Evolutionary conservation across 2,797 vertebrate genomes (phyloP).

Genomic region (Xiphophorus birchmanni): DNA sequence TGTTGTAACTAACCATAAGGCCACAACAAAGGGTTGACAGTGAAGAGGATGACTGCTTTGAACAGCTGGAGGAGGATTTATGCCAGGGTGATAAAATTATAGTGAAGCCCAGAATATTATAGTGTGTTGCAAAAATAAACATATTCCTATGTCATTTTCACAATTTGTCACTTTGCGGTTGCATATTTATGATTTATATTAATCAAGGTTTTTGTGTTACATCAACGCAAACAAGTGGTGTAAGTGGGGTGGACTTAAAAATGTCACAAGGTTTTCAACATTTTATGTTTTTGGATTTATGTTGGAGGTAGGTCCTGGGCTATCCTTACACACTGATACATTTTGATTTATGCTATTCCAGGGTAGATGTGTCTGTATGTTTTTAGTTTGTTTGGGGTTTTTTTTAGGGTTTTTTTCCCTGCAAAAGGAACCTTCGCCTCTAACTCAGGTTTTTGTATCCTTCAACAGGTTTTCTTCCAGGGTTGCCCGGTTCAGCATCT

Average conservation of each 20-base stretch:
- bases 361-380: not conserved
- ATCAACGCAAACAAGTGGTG: not conserved
- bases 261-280: not conserved
- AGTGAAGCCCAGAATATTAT: not conserved
- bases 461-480: not conserved
- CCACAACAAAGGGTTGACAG: slow-evolving; percentile 13
- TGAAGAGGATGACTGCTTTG: slow-evolving; percentile 2
- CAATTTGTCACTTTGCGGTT: not conserved
- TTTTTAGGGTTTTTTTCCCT: not conserved
- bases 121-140: not conserved
- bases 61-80: slow-evolving; percentile 34
- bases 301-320: not conserved
- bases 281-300: not conserved
- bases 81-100: not conserved
- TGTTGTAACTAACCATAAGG: slow-evolving; percentile 50
- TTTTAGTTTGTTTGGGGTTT: not conserved
- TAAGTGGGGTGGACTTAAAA: not conserved
- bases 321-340: not conserved
- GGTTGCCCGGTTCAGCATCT: not conserved
- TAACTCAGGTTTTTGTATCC: not conserved
- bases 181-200: not conserved
- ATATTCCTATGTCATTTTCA: not conserved
- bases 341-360: not conserved
- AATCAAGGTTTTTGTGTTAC: not conserved
- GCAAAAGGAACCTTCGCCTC: not conserved